A percentile compares a stretch with the other conserved stretches of the same genome.
phyloP scores from a whole-genome alignment of 2,888 invertebrate species.

The Acrobasis consociella region DNA sequence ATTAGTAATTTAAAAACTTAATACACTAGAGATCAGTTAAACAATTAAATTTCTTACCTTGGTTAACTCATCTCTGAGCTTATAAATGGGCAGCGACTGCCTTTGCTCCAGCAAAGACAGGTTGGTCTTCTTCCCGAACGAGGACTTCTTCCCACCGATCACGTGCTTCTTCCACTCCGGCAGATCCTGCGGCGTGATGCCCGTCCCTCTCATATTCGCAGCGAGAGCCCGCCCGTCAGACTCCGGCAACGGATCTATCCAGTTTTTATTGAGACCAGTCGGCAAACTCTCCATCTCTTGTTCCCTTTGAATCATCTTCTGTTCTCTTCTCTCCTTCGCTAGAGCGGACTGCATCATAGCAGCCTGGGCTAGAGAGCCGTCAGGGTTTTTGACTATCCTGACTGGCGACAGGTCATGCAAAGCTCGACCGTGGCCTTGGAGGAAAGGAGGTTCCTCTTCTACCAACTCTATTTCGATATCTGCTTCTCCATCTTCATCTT shows the following conservation, averaged over 20 bases:
- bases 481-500: conserved; percentile 96
- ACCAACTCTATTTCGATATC: conserved; percentile 99
- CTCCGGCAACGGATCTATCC: conserved; percentile 98
- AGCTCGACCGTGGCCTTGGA: conserved; percentile 95
- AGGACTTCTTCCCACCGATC: conserved; percentile 98
- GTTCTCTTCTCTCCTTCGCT: conserved; percentile 97
- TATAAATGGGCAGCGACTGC: conserved; percentile 97
- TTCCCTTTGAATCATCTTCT: conserved; percentile 97
- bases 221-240: conserved; percentile 87
- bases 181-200: conserved; percentile 92
- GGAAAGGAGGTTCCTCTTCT: conserved; percentile 98
- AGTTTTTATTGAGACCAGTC: conserved; percentile 93
- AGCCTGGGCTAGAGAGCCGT: conserved; percentile 98
- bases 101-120: conserved; percentile 97
- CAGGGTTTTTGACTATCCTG: conserved; percentile 98
- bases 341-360: conserved; percentile 99
- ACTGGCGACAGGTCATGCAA: conserved; percentile 97
- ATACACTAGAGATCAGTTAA: neutral
- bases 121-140: conserved; percentile 98
- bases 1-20: too few species aligned
- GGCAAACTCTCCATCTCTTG: conserved; percentile 93
- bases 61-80: conserved; percentile 95
- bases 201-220: conserved; percentile 92
- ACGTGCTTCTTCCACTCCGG: conserved; percentile 99
- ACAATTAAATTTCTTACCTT: conserved; percentile 80